Percentiles rank a stretch among this genome's conserved stretches.
Conservation (phyloP, 1,140 invertebrate species). For the Cepaea nemoralis region DNA sequence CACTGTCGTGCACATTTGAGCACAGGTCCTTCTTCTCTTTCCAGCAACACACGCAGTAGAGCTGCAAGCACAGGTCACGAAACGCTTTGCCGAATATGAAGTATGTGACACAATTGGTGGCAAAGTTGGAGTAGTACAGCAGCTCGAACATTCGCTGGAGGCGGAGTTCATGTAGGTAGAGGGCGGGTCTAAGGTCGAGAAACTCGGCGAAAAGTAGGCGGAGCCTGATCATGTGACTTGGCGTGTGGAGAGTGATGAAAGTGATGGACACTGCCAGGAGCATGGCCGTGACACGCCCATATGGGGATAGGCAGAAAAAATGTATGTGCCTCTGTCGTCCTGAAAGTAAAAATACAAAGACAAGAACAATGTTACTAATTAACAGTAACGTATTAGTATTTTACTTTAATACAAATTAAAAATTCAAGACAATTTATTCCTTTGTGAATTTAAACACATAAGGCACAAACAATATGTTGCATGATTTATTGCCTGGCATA, state of each 20-base stretch:
- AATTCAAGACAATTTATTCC: too few species aligned
- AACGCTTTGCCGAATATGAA: conserved; percentile 67
- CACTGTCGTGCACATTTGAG: not conserved
- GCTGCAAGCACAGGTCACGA: conserved; percentile 46
- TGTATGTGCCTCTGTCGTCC: conserved; percentile 30
- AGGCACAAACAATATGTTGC: too few species aligned
- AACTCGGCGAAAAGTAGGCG: conserved; percentile 55
- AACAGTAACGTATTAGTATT: too few species aligned
- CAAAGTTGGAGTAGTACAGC: conserved; percentile 85
- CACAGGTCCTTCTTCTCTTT: not conserved
- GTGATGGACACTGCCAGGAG: conserved; percentile 84
- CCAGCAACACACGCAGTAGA: conserved; percentile 27
- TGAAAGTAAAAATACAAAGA: conserved; percentile 24
- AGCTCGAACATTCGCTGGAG: conserved; percentile 76
- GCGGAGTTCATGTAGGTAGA: conserved; percentile 47
- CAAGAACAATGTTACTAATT: too few species aligned
- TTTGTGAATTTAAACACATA: too few species aligned
- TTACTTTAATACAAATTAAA: too few species aligned
- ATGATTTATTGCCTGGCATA: too few species aligned
- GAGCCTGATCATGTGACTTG: conserved; percentile 72
- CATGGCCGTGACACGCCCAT: conserved; percentile 84
- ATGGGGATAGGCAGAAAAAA: conserved; percentile 66
- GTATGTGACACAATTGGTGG: conserved; percentile 87
- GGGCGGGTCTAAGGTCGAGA: not conserved
- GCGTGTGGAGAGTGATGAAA: conserved; percentile 85